Percentiles rank a stretch among this genome's conserved stretches.
Conservation (phyloP, 2,113 vertebrate genomes). For the Apistogramma diplotaenia region DNA sequence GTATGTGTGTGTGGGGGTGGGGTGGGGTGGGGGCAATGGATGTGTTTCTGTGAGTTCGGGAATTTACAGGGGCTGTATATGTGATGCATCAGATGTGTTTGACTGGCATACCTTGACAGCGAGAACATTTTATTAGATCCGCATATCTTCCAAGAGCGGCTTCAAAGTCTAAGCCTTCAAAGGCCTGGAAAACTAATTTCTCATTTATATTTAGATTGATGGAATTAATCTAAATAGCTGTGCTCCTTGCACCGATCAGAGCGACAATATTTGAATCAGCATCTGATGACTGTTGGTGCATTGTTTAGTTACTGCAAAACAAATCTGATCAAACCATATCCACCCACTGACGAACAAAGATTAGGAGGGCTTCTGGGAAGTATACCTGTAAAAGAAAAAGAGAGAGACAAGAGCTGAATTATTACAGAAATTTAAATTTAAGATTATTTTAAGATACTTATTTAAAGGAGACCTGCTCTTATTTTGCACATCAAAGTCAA, state of each 20-base stretch:
- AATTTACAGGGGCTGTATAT: neutral
- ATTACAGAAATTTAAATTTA: neutral
- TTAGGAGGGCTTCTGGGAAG: neutral
- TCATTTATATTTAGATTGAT: neutral
- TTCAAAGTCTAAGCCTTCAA: neutral
- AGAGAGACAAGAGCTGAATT: neutral
- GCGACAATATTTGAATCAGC: neutral
- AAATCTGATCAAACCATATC: neutral
- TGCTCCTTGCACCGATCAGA: neutral
- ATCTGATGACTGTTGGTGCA: neutral
- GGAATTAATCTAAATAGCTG: neutral
- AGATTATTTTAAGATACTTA: neutral
- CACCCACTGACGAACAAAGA: neutral
- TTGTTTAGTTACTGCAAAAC: neutral
- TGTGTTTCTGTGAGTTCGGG: neutral
- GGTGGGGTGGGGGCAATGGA: neutral
- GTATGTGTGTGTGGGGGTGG: neutral
- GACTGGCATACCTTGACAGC: neutral
- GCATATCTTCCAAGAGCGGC: neutral
- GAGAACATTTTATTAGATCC: neutral
- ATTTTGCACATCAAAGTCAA: neutral
- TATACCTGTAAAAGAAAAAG: neutral
- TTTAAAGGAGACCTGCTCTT: neutral
- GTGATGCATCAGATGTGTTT: neutral
- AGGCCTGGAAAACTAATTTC: neutral